Evolutionary conservation across 92 coral and sea anemone species (phyloP), one percentile per base, ranked within the genome.

Genomic region (Actinostola sp.): DNA sequence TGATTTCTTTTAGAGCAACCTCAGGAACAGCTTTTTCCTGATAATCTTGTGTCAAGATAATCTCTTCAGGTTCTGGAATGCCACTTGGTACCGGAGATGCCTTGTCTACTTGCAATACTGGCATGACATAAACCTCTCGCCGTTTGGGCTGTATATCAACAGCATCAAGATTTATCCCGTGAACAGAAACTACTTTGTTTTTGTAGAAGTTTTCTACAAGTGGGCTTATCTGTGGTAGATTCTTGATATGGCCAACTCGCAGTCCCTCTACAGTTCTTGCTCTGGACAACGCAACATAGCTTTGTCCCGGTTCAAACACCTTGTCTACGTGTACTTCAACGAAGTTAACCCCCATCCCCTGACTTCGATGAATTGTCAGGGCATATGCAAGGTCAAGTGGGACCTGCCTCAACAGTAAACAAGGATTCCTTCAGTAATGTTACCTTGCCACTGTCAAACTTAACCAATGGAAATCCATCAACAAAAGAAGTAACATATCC

Each of bases 351-450:
- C 41, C 30, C 82, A 77, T 77, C 8, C 82, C 82, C 63, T 77
- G 82, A 63, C 75, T 77, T 51, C 25, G 66, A 45, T 77, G 82
- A 67, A 77, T 77, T 2, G 82, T 77, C 35, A 77, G 21, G 33
- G 66, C 75, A 42, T 67, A 66, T 2, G 67, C 82, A 53, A 77
- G 64, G 63, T 77, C 75, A 3, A 77, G 36, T 53, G 82, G 75
- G 19, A 77, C 17, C 27, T 67, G 82, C 53, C 11, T 75, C 73
- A 3, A 48, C 65, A 17, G 48, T 29, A 33, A 75, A 64, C 36
- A 35, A 17, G 17, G 17, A 33, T 36, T 46, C 61, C 11, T 74
- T 46, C 10, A 43, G n/a, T 14, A 61, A 14, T 15, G 13, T 23
- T 10, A 36, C 55, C 23, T 75, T 43, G 11, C 73, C 81, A 51